Percentiles rank a stretch among this genome's conserved stretches.
phyloP scores from a whole-genome alignment of 2,113 vertebrate genomes.

The Pituophis catenifer region DNA sequence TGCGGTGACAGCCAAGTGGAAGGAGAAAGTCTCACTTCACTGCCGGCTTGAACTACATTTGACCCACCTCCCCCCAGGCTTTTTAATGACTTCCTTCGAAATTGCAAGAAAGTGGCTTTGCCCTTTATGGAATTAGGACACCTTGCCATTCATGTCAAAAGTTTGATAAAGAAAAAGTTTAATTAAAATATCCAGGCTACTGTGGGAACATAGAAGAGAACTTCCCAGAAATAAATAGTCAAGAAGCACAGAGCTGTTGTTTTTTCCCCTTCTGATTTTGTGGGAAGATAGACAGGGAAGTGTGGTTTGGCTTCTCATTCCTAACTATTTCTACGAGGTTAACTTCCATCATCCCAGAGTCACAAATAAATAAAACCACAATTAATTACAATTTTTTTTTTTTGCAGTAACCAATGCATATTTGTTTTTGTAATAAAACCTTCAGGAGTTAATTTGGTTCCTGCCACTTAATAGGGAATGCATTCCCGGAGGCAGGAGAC shows the following conservation, averaged over 20 bases:
- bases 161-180: constrained; percentile 23
- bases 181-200: constrained; percentile 27
- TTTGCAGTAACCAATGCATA: background rate
- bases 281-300: background rate
- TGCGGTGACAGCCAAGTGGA: constrained; percentile 45
- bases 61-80: constrained; percentile 51
- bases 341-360: background rate
- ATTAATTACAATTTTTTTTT: background rate
- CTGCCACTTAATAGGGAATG: background rate
- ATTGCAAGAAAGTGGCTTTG: constrained; percentile 24
- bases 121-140: constrained; percentile 47
- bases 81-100: constrained; percentile 48
- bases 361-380: background rate
- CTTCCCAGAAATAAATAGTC: background rate
- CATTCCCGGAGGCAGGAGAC: background rate
- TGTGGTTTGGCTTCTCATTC: background rate
- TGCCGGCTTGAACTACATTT: constrained; percentile 49
- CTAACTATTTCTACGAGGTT: background rate
- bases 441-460: background rate
- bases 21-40: constrained; percentile 54
- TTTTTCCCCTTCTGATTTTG: background rate
- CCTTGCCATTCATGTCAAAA: constrained; percentile 34
- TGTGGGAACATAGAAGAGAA: background rate
- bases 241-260: background rate
- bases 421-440: background rate